Conservation (phyloP, 2,113 vertebrate species). For the Abramis brama region DNA sequence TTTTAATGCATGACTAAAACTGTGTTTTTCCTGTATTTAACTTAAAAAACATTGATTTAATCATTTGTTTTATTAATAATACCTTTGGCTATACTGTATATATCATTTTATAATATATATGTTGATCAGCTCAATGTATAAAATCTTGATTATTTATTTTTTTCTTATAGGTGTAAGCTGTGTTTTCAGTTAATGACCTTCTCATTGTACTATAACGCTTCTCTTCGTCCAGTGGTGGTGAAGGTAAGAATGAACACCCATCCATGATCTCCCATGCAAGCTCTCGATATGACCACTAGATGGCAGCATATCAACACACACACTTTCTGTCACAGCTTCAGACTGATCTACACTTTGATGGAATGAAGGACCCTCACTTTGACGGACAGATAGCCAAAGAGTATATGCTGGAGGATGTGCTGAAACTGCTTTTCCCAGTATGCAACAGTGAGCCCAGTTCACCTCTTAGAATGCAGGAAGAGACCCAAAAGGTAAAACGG, state of each 20-base stretch:
- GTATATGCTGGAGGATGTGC: constrained; percentile 84
- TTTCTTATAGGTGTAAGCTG: constrained; percentile 82
- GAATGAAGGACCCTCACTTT: constrained; percentile 69
- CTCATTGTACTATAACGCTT: constrained; percentile 79
- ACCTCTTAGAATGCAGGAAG: constrained; percentile 47
- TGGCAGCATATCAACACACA: constrained; percentile 51
- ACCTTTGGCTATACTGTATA: neutral
- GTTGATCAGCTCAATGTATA: neutral
- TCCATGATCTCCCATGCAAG: neutral
- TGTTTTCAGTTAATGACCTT: constrained; percentile 95
- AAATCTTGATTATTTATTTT: neutral
- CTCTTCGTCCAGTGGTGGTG: constrained; percentile 77
- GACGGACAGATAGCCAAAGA: constrained; percentile 84
- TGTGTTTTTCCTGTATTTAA: neutral
- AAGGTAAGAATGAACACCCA: constrained; percentile 76
- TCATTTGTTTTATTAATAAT: neutral
- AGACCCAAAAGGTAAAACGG: neutral
- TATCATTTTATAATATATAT: neutral
- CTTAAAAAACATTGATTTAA: neutral
- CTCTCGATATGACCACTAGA: constrained; percentile 56
- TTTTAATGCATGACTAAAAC: neutral
- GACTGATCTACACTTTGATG: constrained; percentile 77
- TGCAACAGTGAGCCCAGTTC: constrained; percentile 63
- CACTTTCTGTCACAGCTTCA: constrained; percentile 78
- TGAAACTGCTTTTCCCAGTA: constrained; percentile 83